Evolutionary conservation across 1,140 invertebrate genomes (phyloP).

Genomic region (Drosophila nannoptera): DNA sequence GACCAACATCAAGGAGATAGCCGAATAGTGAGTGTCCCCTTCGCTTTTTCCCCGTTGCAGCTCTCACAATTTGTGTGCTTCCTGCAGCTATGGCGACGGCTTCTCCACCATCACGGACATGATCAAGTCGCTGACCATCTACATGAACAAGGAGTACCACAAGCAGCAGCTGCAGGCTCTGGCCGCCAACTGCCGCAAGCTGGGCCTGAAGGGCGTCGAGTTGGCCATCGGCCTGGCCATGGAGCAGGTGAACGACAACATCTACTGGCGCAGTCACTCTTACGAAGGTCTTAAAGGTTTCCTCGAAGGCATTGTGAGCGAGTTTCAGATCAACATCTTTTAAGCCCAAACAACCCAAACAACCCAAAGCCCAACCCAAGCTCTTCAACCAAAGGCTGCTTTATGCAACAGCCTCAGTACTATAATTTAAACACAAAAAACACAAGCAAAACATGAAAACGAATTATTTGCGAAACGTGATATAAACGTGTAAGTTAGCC

Average conservation of each 20-base stretch:
- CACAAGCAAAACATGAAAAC: constrained; percentile 34
- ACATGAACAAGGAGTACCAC: constrained; percentile 80
- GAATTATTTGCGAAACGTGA: constrained; percentile 77
- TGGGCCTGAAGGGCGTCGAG: constrained; percentile 69
- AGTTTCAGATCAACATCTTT: constrained; percentile 76
- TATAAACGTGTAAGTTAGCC: constrained; percentile 76
- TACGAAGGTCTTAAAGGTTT: constrained; percentile 70
- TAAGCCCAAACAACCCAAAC: constrained; percentile 38
- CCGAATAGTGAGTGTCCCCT: constrained; percentile 79
- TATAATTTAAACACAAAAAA: constrained; percentile 45
- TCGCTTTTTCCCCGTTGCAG: neutral
- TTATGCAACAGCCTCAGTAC: constrained; percentile 61
- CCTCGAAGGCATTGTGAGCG: constrained; percentile 71
- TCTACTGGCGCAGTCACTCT: constrained; percentile 75
- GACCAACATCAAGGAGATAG: constrained; percentile 78
- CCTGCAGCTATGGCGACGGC: constrained; percentile 80
- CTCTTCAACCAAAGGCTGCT: constrained; percentile 61
- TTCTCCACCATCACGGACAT: constrained; percentile 80
- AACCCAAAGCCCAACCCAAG: constrained; percentile 21
- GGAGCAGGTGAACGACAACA: constrained; percentile 77
- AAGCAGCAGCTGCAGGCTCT: constrained; percentile 68
- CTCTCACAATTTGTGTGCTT: too few relatives aligned
- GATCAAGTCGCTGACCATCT: constrained; percentile 80
- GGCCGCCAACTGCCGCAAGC: constrained; percentile 57
- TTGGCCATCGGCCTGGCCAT: constrained; percentile 70